These are phyloP conservation scores for Plagodis pulveraria DNA, from an alignment of 2,888 invertebrate genomes.

Conservation along the genomic window DNA sequence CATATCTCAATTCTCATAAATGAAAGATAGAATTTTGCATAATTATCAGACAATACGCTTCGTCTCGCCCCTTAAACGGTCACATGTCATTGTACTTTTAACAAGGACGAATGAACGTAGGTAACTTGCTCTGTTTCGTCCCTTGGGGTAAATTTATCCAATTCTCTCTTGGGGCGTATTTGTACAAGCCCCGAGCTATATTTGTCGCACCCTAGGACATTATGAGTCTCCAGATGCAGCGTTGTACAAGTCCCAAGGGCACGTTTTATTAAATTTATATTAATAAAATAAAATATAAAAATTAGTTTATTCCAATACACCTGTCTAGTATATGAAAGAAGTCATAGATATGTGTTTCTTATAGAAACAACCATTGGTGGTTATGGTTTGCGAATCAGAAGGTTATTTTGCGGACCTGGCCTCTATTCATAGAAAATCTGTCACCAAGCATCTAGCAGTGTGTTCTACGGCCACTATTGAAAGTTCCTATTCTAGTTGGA, in stretches of 20 bases:
- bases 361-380: too few relatives aligned
- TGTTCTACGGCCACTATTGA: too few relatives aligned
- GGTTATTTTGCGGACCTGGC: too few relatives aligned
- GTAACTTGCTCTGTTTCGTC: slow-evolving; percentile 6
- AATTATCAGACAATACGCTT: neutral
- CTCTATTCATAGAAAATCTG: too few relatives aligned
- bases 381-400: too few relatives aligned
- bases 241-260: neutral
- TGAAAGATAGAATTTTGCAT: slow-evolving; percentile 8
- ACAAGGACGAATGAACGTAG: slow-evolving; percentile 1
- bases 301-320: neutral
- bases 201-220: slow-evolving; percentile 10
- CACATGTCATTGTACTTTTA: slow-evolving; percentile 12
- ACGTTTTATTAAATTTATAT: slow-evolving; percentile 1
- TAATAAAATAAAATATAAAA: neutral
- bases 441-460: too few relatives aligned
- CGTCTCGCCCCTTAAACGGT: neutral
- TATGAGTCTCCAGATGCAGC: slow-evolving; percentile 10
- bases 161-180: slow-evolving; percentile 13
- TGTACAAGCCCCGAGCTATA: slow-evolving; percentile 2
- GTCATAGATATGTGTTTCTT: too few relatives aligned
- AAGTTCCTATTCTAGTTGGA: too few relatives aligned
- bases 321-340: too few relatives aligned
- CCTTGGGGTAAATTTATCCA: slow-evolving; percentile 1
- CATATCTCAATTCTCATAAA: neutral